Base-by-base conservation (phyloP, 2,113 vertebrate species). In the Reinhardtius hippoglossoides region DNA sequence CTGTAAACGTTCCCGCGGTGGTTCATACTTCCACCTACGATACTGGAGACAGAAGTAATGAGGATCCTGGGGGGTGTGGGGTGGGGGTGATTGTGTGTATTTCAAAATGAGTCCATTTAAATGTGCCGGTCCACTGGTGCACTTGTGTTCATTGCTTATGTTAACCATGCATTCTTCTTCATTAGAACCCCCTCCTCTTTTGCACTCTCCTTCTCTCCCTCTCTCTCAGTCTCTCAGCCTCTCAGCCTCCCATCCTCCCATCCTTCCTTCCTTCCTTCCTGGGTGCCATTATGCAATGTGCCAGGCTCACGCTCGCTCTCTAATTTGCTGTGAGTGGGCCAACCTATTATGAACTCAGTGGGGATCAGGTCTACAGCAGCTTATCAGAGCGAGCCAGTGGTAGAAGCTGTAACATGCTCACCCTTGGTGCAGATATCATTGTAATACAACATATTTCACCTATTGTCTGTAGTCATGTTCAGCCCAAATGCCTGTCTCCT, bases 331-430 rank as follows among this genome's bases (percentile, higher is more conserved):
- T 76, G 69, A 89, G 70, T n/a, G 15, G 76, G 63, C 77, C 85
- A 78, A 83, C 79, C 90, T 76, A 82, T 88, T 87, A 91, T 76
- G 83, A 88, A 87, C 84, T 88, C 78, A 54, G 74, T 31, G 74
- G 88, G 86, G 76, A 85, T 87, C 72, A 55, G 69, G 74, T 80
- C 81, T 80, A 50, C 83, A 21, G 69, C 54, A 20, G 78, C 89
- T 92, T 90, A 91, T 93, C 87, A 75, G 81, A 71, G 81, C 64
- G 61, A 75, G 80, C 20, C 83, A 76, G 90, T 57, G 83, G 85
- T 83, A 74, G 74, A 60, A 60, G 64, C 70, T 80, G 74, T 42
- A 79, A 69, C 70, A 26, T 54, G 65, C 70, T 5, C 44, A 27
- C 74, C 79, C 66, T 83, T 50, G 2, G 46, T 44, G 13, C 77